Evolutionary conservation across 2,888 invertebrate genomes (phyloP).

Genomic region (Rugalucina vietnamica): DNA sequence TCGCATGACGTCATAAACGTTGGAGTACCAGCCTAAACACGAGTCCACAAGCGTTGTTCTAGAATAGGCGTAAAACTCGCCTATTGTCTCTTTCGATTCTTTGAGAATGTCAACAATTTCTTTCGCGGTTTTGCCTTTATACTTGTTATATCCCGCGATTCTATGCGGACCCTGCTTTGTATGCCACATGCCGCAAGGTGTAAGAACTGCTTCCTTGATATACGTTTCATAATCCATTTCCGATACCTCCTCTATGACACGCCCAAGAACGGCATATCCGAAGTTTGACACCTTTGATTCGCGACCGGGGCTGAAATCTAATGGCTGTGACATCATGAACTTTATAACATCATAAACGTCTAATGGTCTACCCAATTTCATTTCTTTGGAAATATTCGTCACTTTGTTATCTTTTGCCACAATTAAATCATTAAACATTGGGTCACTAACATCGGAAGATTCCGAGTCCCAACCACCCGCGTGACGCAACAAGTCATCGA

Average conservation of each 20-base stretch:
- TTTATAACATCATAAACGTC: conserved; percentile 70
- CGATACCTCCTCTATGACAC: conserved; percentile 76
- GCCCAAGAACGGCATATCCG: conserved; percentile 77
- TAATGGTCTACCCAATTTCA: conserved; percentile 60
- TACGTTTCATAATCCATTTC: conserved; percentile 70
- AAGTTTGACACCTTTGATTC: conserved; percentile 76
- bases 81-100: conserved; percentile 55
- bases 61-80: conserved; percentile 59
- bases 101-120: conserved; percentile 52
- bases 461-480: conserved; percentile 79
- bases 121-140: conserved; percentile 40
- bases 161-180: conserved; percentile 71
- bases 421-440: conserved; percentile 76
- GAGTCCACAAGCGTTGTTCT: conserved; percentile 71
- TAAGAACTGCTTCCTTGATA: conserved; percentile 68
- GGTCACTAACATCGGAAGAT: conserved; percentile 72
- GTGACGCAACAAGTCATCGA: conserved; percentile 78
- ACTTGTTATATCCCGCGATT: conserved; percentile 38
- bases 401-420: conserved; percentile 67
- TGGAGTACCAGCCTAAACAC: conserved; percentile 80
- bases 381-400: conserved; percentile 73
- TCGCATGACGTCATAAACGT: conserved; percentile 77
- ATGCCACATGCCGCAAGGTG: conserved; percentile 81
- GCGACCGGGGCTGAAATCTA: conserved; percentile 77
- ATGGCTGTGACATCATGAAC: conserved; percentile 74